phyloP scores from a whole-genome alignment of 1,140 invertebrate genomes.

The Mizuhopecten yessoensis region DNA sequence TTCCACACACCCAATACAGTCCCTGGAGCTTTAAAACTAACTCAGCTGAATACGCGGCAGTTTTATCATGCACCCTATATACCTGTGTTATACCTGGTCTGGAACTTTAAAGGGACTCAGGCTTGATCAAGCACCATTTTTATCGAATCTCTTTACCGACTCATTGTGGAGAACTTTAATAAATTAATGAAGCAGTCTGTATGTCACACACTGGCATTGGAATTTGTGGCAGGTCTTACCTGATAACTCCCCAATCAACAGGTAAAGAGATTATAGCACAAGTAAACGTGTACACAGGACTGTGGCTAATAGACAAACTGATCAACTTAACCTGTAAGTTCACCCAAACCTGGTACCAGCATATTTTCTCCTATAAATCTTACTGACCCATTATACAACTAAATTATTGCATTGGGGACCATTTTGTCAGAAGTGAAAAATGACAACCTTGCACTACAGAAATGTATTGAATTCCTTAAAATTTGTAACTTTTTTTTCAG shows the following conservation, averaged over 20 bases:
- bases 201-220: not conserved
- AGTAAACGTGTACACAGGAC: conserved; percentile 16
- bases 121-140: conserved; percentile 37
- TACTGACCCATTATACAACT: too few species aligned
- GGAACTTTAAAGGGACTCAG: conserved; percentile 3
- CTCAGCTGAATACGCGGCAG: not conserved
- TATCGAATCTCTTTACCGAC: not conserved
- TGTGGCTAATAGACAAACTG: not conserved
- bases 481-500: too few species aligned
- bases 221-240: not conserved
- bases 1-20: not conserved
- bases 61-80: not conserved
- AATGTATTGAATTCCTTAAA: too few species aligned
- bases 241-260: not conserved
- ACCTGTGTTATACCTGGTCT: not conserved
- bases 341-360: too few species aligned
- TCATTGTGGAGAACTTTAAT: conserved; percentile 34
- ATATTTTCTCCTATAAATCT: too few species aligned
- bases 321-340: not conserved
- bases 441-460: too few species aligned
- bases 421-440: too few species aligned
- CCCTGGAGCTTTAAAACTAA: conserved; percentile 36
- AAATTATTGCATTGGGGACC: too few species aligned
- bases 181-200: not conserved
- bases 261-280: not conserved